Evolutionary conservation across 2,888 invertebrate genomes (phyloP).

Genomic region (Esperia sulphurella): DNA sequence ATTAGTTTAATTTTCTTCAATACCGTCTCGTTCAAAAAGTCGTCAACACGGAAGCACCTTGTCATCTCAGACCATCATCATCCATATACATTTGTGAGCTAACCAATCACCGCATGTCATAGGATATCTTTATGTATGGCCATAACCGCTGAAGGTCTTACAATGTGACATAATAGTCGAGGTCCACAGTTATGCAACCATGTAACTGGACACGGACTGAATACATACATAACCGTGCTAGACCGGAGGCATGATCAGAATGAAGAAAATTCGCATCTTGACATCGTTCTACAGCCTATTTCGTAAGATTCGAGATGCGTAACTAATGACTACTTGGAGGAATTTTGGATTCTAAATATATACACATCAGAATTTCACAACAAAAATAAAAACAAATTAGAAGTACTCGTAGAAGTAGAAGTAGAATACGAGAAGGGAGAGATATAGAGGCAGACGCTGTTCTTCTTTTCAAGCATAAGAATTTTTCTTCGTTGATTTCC

Average conservation of each 20-base stretch:
- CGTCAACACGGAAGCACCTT: background rate
- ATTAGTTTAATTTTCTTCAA: no score
- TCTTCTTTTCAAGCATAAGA: no score
- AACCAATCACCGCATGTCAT: background rate
- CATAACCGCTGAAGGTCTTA: conserved; percentile 15
- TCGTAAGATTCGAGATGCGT: background rate
- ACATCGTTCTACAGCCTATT: background rate
- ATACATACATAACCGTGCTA: conserved; percentile 24
- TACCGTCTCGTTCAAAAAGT: no score
- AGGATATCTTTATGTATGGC: background rate
- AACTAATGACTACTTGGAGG: background rate
- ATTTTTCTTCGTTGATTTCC: no score
- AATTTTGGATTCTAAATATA: background rate
- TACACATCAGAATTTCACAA: no score
- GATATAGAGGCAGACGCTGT: no score
- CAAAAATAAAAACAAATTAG: no score
- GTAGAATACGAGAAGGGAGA: no score
- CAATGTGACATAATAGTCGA: conserved; percentile 23
- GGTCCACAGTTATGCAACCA: conserved; percentile 25
- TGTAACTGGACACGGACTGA: conserved; percentile 29
- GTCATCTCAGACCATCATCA: background rate
- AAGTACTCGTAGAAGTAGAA: no score
- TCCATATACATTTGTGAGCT: background rate
- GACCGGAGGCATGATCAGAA: conserved; percentile 4
- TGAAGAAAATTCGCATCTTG: background rate